Conservation (phyloP, 2,888 invertebrate species). For the Torymus texanus region DNA sequence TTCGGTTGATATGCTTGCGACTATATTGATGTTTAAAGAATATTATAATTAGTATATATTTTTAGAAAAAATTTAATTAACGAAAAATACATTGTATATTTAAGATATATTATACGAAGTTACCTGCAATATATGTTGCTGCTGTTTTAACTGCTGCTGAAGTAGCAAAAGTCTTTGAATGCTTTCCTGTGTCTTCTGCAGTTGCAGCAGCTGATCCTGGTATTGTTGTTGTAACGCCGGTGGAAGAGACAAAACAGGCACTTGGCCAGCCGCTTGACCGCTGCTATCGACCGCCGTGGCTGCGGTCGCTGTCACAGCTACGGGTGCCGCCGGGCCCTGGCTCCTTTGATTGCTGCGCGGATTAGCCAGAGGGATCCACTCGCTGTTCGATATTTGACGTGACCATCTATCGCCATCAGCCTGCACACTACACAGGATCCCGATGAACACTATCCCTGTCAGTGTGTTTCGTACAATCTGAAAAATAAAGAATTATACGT, state of each 20-base stretch:
- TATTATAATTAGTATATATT: background rate
- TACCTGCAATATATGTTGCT: conserved; percentile 72
- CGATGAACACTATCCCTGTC: conserved; percentile 62
- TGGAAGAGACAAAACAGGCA: conserved; percentile 62
- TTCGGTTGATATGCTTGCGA: conserved; percentile 67
- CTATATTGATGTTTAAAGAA: conserved; percentile 56
- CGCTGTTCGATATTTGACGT: conserved; percentile 71
- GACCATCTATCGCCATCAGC: conserved; percentile 70
- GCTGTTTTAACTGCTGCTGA: conserved; percentile 70
- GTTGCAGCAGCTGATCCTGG: conserved; percentile 70
- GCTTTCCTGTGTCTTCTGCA: conserved; percentile 73
- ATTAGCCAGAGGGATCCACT: conserved; percentile 73
- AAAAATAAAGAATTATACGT: conserved; percentile 32
- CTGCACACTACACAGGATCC: conserved; percentile 60
- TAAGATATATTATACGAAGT: conserved; percentile 2
- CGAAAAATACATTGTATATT: background rate
- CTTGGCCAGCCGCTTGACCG: conserved; percentile 38
- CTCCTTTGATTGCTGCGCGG: conserved; percentile 62
- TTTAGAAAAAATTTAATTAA: too few species aligned
- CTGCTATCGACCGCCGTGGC: conserved; percentile 48
- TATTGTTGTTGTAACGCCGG: conserved; percentile 72
- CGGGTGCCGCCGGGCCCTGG: conserved; percentile 56
- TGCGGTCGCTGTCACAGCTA: conserved; percentile 53
- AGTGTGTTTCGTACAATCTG: conserved; percentile 67
- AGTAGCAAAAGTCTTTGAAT: conserved; percentile 70